Percentiles rank a stretch among this genome's conserved stretches.
These are phyloP conservation scores for Datnioides undecimradiatus DNA, from an alignment of 2,113 vertebrate species.

Conservation along the genomic window DNA sequence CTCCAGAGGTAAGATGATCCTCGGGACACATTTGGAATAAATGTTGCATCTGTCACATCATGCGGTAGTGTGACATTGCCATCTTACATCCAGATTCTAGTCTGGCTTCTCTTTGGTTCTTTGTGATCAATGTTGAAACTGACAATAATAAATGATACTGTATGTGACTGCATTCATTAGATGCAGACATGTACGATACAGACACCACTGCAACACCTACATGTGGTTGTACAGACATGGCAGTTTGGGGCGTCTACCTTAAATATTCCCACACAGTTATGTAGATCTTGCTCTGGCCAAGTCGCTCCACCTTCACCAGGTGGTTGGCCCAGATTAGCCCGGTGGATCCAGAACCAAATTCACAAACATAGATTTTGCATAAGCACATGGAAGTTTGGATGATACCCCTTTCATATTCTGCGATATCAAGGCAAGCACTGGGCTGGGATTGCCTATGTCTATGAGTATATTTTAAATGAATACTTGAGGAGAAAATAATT, in stretches of 20 bases:
- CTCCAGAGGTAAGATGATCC: slow-evolving; percentile 71
- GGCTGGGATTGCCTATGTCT: too few relatives aligned
- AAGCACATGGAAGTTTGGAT: too few relatives aligned
- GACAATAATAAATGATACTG: background rate
- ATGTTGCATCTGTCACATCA: background rate
- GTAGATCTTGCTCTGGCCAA: background rate
- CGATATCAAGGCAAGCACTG: too few relatives aligned
- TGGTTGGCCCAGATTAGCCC: background rate
- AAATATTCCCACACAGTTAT: background rate
- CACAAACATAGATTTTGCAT: too few relatives aligned
- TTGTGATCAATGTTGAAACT: slow-evolving; percentile 8
- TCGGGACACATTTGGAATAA: background rate
- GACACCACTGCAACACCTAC: background rate
- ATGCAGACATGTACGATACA: background rate
- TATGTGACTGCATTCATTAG: background rate
- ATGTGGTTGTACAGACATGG: background rate
- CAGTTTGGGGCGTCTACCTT: background rate
- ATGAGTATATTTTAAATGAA: too few relatives aligned
- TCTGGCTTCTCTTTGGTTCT: background rate
- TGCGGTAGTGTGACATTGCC: background rate
- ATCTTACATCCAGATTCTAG: background rate
- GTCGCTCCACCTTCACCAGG: background rate
- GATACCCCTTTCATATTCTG: too few relatives aligned
- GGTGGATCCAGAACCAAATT: background rate
- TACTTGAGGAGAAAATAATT: too few relatives aligned